A percentile compares a stretch with the other conserved stretches of the same genome.
phyloP scores from a whole-genome alignment of 2,888 invertebrate genomes.

The Dryococelus australis region DNA sequence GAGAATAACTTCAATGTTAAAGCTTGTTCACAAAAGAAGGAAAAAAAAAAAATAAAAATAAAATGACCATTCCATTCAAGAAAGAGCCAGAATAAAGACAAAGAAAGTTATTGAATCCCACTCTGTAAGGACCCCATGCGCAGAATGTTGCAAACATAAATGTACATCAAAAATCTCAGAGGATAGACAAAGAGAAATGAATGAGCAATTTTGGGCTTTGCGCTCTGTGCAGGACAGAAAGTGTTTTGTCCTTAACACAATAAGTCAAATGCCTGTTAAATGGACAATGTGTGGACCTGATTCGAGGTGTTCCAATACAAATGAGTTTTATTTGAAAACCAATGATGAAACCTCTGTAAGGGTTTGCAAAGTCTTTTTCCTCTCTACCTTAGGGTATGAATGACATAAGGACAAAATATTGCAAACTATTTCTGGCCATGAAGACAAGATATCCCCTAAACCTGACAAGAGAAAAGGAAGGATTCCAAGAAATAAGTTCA shows the following conservation, averaged over 20 bases:
- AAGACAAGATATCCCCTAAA: background rate
- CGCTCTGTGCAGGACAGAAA: background rate
- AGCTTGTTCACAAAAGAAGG: background rate
- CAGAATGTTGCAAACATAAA: background rate
- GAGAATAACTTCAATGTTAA: background rate
- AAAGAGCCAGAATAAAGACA: background rate
- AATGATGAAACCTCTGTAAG: background rate
- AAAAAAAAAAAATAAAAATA: background rate
- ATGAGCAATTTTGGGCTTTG: conserved; percentile 1
- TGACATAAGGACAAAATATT: too few species aligned
- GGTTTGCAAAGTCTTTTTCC: background rate
- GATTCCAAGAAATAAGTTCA: background rate
- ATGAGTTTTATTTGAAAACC: background rate
- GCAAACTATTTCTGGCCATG: background rate
- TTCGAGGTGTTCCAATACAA: background rate
- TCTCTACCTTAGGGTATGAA: background rate
- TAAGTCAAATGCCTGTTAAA: background rate
- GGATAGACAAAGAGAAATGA: background rate
- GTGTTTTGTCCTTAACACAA: background rate
- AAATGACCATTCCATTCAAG: background rate
- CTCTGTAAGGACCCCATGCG: background rate
- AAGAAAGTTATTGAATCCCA: background rate
- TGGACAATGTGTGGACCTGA: background rate
- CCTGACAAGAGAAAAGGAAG: conserved; percentile 11
- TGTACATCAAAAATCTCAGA: background rate